Conservation (phyloP, 2,888 invertebrate genomes). For the Aproaerema taeniolella region DNA sequence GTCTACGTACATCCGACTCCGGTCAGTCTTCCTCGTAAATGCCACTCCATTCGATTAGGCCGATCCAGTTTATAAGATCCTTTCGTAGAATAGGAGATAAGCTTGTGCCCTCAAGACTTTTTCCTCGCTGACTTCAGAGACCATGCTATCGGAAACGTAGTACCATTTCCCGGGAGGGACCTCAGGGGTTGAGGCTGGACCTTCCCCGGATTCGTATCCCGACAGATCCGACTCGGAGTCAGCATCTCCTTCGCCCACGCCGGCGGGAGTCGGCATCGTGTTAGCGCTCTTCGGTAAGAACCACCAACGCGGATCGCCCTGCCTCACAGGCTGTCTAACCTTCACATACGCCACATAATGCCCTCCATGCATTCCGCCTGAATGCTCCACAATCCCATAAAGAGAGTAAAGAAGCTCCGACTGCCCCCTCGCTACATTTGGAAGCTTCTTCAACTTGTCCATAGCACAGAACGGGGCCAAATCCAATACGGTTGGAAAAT, state of each 20-base stretch:
- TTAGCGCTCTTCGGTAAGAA: slow-evolving; percentile 82
- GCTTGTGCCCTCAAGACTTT: slow-evolving; percentile 92
- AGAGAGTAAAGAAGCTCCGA: slow-evolving; percentile 88
- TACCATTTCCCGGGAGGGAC: slow-evolving; percentile 91
- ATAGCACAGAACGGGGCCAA: slow-evolving; percentile 93
- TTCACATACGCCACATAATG: slow-evolving; percentile 97
- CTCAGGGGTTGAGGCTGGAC: slow-evolving; percentile 42
- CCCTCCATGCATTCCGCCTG: slow-evolving; percentile 90
- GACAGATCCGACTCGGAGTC: slow-evolving; percentile 78
- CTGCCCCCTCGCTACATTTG: slow-evolving; percentile 79
- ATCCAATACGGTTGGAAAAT: slow-evolving; percentile 91
- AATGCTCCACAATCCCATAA: slow-evolving; percentile 97
- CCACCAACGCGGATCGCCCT: slow-evolving; percentile 83
- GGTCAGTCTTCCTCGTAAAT: slow-evolving; percentile 62
- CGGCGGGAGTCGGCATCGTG: slow-evolving; percentile 53
- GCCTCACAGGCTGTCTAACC: slow-evolving; percentile 80
- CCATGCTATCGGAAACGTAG: slow-evolving; percentile 93
- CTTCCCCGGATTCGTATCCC: slow-evolving; percentile 74
- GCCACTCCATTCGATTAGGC: slow-evolving; percentile 43
- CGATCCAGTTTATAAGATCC: slow-evolving; percentile 81
- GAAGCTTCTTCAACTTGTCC: slow-evolving; percentile 78
- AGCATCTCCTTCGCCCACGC: slow-evolving; percentile 52
- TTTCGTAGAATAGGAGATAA: slow-evolving; percentile 97
- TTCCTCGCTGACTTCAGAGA: slow-evolving; percentile 87
- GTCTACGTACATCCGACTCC: slow-evolving; percentile 29